Percentiles rank a stretch among this genome's conserved stretches.
phyloP scores from a whole-genome alignment of 1,140 invertebrate genomes.

The Neodiprion pinetum region DNA sequence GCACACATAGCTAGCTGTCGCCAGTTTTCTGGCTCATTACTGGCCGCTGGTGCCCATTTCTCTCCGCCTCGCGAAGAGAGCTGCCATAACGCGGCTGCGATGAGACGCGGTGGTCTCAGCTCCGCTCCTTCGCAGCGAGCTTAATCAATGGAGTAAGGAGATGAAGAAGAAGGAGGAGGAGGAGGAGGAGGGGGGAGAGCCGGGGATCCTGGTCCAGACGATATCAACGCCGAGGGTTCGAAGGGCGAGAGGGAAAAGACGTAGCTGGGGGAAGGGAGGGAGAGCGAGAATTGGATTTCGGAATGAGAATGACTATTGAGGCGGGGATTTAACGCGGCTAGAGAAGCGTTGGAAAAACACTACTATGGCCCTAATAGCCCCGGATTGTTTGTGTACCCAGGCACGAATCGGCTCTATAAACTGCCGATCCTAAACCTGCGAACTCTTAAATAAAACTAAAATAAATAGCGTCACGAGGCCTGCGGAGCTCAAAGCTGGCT shows the following conservation, averaged over 20 bases:
- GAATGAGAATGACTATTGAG: background rate
- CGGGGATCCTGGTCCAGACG: too few relatives aligned
- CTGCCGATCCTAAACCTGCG: background rate
- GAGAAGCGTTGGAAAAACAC: conserved; percentile 5
- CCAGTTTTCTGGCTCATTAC: conserved; percentile 63
- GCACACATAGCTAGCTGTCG: conserved; percentile 56
- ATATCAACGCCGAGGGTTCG: too few relatives aligned
- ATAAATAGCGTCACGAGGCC: background rate
- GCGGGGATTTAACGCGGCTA: background rate
- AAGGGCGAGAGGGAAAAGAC: too few relatives aligned
- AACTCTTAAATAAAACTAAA: conserved; percentile 10
- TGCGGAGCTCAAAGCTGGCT: conserved; percentile 14
- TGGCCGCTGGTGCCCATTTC: conserved; percentile 52
- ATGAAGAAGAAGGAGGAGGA: too few relatives aligned
- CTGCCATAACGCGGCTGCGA: background rate
- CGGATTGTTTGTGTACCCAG: conserved; percentile 9
- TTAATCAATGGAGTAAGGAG: background rate
- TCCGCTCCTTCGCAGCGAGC: background rate
- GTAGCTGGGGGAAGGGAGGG: too few relatives aligned
- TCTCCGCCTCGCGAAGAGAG: conserved; percentile 30
- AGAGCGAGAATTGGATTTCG: too few relatives aligned
- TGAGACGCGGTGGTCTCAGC: background rate
- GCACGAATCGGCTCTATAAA: background rate
- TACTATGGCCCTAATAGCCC: background rate
- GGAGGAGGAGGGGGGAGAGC: too few relatives aligned